phyloP scores from a whole-genome alignment of 2,113 vertebrate species.

The Cebidichthys violaceus region DNA sequence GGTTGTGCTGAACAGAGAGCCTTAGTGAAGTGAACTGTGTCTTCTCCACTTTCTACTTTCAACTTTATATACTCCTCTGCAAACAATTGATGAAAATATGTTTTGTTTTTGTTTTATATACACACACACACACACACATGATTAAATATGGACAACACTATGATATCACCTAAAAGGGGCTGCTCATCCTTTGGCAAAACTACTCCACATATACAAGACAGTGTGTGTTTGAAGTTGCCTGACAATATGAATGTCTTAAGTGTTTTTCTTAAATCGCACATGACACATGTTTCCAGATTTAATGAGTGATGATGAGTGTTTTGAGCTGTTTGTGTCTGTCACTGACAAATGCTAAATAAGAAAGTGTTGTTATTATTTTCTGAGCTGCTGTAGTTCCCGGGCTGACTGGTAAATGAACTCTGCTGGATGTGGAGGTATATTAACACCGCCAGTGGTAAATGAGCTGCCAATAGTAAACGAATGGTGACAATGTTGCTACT shows the following conservation, averaged over 20 bases:
- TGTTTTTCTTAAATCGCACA: neutral
- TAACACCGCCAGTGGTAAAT: constrained; percentile 1
- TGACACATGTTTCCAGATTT: neutral
- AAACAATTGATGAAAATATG: too few species aligned
- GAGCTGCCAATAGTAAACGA: neutral
- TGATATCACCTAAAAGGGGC: neutral
- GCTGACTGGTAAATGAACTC: neutral
- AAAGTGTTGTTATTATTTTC: neutral
- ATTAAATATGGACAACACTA: neutral
- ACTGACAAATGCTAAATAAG: neutral
- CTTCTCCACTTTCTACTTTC: neutral
- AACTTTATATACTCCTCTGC: too few species aligned
- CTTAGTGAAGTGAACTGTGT: neutral
- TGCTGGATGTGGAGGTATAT: neutral
- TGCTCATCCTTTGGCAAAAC: neutral
- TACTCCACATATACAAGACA: neutral
- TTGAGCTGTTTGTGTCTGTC: neutral
- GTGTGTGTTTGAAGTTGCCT: neutral
- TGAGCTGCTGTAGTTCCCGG: neutral
- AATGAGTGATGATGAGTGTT: neutral
- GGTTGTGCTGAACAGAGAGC: neutral
- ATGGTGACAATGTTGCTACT: neutral
- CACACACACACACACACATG: too few species aligned
- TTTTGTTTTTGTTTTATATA: too few species aligned
- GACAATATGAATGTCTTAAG: neutral